Base-by-base conservation (phyloP, 2,888 invertebrate species). In the Dynastes grantii region DNA sequence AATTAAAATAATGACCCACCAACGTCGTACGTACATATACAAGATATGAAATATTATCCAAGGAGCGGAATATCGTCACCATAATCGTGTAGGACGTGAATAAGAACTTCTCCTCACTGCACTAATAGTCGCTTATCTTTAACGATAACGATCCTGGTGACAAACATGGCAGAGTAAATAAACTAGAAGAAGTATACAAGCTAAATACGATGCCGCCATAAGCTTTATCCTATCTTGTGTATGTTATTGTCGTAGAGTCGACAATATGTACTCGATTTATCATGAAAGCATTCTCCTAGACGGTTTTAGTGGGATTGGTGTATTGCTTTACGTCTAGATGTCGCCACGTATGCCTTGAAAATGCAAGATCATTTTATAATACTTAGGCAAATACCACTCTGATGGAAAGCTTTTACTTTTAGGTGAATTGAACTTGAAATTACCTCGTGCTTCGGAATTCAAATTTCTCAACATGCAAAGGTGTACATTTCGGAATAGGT, bases 1-100 rank as follows among this genome's bases (percentile, higher is more conserved):
- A 85, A 85, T 85, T 85, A 85, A 84, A 85, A 84, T 85, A 85
- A 85, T 85, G 85, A 85, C 84, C 84, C 84, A 83, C 82, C 81
- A 81, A 83, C 83, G 83, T 83, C 83, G 81, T 81, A 79, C 67
- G 73, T 53, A 67, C 76, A 73, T 68, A 75, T 79, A 79, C 80
- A 76, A 80, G 80, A 80, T 82, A 84, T 84, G 83, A 84, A 83
- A 82, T 83, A 84, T 84, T 76, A 79, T 79, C 79, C 77, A 77
- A 70, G 81, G 77, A 81, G 80, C 76, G 79, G 81, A 82, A 80
- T 82, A 81, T 80, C 79, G 81, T 81, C 80, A 79, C 78, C 73
- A 80, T 83, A 81, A 82, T 81, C 83, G 80, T 81, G 83, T 83
- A 83, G 82, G 84, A 83, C 81, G 83, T 78, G 77, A 67, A 76